Conservation (phyloP, 2,888 invertebrate genomes). For the Norana najaformis region DNA sequence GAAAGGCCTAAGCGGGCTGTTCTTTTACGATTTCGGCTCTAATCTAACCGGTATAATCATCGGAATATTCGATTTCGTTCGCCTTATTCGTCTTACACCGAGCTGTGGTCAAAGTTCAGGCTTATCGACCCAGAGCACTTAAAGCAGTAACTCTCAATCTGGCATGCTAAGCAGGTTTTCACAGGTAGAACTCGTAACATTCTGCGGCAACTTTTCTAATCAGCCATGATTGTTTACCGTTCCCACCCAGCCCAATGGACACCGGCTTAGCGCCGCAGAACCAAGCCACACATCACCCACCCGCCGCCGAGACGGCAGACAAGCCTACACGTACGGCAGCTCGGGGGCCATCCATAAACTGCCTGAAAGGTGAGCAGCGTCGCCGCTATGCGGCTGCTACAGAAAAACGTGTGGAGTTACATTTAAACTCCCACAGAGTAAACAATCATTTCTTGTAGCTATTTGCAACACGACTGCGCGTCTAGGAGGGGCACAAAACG, state of each 20-base stretch:
- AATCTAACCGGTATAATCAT: not conserved
- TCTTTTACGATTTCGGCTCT: not conserved
- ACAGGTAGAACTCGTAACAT: constrained; percentile 13
- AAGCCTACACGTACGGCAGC: not conserved
- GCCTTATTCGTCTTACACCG: not conserved
- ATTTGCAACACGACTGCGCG: not conserved
- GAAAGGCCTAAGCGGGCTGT: not conserved
- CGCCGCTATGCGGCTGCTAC: no score
- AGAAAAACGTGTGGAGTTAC: no score
- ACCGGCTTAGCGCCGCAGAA: no score
- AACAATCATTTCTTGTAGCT: not conserved
- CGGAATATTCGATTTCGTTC: not conserved
- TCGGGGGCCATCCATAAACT: no score
- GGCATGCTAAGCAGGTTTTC: not conserved
- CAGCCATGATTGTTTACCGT: not conserved
- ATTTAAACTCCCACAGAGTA: not conserved
- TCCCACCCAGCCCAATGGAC: not conserved
- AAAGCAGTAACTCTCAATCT: not conserved
- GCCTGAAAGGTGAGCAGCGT: no score
- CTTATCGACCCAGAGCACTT: not conserved
- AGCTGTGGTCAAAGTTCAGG: not conserved
- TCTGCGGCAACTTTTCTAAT: not conserved
- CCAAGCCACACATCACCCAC: no score
- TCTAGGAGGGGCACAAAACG: not conserved
- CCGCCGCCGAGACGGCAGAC: not conserved